phyloP scores from a whole-genome alignment of 2,888 invertebrate genomes.

The Drosophila antonietae region DNA sequence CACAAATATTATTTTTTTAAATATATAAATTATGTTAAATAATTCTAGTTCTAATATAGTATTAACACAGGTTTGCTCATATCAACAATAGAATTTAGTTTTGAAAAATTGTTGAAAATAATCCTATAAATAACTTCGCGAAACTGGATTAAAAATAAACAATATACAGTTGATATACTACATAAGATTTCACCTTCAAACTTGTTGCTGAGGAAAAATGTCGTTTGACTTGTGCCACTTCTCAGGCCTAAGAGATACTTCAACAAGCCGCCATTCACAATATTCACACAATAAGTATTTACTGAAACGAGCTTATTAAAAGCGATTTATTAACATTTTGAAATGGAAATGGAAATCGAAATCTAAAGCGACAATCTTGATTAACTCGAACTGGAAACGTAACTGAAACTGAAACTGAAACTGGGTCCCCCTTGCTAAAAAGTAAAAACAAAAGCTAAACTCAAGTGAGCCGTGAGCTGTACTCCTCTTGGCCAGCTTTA shows the following conservation, averaged over 20 bases:
- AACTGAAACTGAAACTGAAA: conserved; percentile 33
- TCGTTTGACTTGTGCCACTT: conserved; percentile 52
- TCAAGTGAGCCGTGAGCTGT: conserved; percentile 17
- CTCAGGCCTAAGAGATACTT: conserved; percentile 36
- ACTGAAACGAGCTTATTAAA: conserved; percentile 63
- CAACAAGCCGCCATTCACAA: conserved; percentile 37
- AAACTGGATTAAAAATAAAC: conserved; percentile 9
- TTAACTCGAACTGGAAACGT: conserved; percentile 36
- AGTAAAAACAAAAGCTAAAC: conserved; percentile 41
- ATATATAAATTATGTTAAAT: too few relatives aligned
- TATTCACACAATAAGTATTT: conserved; percentile 59
- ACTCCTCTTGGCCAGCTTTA: conserved; percentile 56
- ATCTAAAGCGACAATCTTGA: conserved; percentile 73
- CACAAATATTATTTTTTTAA: too few relatives aligned
- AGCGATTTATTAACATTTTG: conserved; percentile 66
- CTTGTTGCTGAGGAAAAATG: conserved; percentile 28
- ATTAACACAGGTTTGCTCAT: too few relatives aligned
- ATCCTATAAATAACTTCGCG: not conserved
- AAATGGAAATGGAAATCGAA: conserved; percentile 67
- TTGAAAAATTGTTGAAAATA: not conserved
- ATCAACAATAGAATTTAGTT: not conserved
- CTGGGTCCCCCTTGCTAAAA: conserved; percentile 27
- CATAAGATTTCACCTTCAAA: conserved; percentile 49
- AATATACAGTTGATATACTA: conserved; percentile 19
- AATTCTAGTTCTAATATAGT: too few relatives aligned